A percentile compares a stretch with the other conserved stretches of the same genome.
Evolutionary conservation across 2,797 vertebrate genomes (phyloP).

Genomic region (Acanthopagrus latus): DNA sequence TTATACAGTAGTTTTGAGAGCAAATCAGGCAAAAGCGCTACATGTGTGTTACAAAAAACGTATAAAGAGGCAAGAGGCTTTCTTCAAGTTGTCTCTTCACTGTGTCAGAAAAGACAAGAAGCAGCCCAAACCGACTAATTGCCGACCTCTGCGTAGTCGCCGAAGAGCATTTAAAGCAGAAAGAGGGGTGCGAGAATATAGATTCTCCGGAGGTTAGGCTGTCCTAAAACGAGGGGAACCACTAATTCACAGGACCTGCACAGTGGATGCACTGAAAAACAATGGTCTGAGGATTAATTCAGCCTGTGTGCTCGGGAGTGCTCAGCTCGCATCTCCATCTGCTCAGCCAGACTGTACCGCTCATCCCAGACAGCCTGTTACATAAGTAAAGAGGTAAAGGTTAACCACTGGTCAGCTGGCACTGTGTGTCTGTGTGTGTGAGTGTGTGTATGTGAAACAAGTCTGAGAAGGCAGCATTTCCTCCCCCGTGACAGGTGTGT

Average conservation of each 20-base stretch:
- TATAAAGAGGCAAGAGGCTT: background rate
- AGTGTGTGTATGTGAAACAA: background rate
- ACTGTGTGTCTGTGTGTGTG: slow-evolving; percentile 9
- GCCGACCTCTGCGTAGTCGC: background rate
- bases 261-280: slow-evolving; percentile 8
- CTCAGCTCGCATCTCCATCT: slow-evolving; percentile 29
- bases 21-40: background rate
- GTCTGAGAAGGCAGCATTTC: slow-evolving; percentile 30
- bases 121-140: background rate
- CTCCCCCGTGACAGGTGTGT: slow-evolving; percentile 64
- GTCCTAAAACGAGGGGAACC: background rate
- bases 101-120: background rate
- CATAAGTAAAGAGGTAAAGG: slow-evolving; percentile 54
- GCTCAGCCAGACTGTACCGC: slow-evolving; percentile 28
- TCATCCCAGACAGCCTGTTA: slow-evolving; percentile 42
- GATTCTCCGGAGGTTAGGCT: background rate
- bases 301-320: background rate
- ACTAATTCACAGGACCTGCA: background rate
- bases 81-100: background rate
- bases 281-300: background rate
- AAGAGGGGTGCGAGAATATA: background rate
- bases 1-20: background rate
- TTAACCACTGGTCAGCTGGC: slow-evolving; percentile 60
- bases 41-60: background rate
- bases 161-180: slow-evolving; percentile 6